Evolutionary conservation across 2,797 vertebrate genomes (phyloP).

Genomic region (Scomberomorus guttatus): DNA sequence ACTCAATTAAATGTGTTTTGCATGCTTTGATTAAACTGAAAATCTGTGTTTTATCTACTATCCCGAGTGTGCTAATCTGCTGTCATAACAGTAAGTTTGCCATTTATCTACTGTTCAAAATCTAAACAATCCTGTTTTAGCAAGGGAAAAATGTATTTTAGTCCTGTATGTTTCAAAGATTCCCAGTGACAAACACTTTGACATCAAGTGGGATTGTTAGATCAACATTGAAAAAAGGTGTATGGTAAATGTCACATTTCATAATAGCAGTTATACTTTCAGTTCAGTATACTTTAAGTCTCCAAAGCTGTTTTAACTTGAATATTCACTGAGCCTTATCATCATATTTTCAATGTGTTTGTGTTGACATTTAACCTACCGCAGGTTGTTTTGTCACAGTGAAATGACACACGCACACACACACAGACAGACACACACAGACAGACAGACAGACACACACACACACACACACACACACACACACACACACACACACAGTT

Average conservation of each 20-base stretch:
- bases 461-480: not conserved
- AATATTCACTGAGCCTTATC: slow-evolving; percentile 1
- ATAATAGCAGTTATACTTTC: not conserved
- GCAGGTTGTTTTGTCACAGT: slow-evolving; percentile 8
- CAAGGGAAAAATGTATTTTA: not conserved
- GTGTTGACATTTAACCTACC: not conserved
- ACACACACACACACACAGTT: not conserved
- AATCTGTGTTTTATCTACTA: not conserved
- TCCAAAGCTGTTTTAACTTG: not conserved
- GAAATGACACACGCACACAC: not conserved
- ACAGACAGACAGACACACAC: not conserved
- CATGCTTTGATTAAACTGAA: not conserved
- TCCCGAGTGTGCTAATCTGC: not conserved
- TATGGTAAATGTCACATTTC: slow-evolving; percentile 2
- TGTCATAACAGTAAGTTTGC: not conserved
- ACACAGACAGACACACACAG: slow-evolving; percentile 2
- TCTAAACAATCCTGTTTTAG: not conserved
- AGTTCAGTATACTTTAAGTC: slow-evolving; percentile 11
- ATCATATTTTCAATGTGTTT: slow-evolving; percentile 8
- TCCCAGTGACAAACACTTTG: not conserved
- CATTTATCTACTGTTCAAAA: not conserved
- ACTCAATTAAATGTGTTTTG: not conserved
- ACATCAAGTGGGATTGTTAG: not conserved
- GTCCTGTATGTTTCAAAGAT: not conserved
- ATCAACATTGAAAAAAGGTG: not conserved